Evolutionary conservation across 2,888 invertebrate species (phyloP).

Genomic region (Lepidocyrtinus sp.): DNA sequence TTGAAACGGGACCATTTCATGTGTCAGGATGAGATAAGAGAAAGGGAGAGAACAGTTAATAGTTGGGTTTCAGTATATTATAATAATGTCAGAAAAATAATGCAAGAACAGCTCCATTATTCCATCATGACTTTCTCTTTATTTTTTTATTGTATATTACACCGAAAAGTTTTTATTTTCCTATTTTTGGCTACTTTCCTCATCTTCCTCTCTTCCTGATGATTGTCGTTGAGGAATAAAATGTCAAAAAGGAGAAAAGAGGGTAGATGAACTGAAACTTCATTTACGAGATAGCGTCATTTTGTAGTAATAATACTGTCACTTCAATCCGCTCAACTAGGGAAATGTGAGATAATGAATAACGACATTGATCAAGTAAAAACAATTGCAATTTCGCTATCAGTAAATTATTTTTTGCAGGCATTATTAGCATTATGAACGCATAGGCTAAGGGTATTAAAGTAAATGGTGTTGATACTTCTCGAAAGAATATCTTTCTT

Average conservation of each 20-base stretch:
- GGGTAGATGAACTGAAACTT: neutral
- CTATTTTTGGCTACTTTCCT: conserved; percentile 32
- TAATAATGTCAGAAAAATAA: conserved; percentile 65
- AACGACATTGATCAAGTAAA: too few species aligned
- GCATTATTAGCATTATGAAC: too few species aligned
- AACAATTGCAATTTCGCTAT: too few species aligned
- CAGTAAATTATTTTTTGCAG: too few species aligned
- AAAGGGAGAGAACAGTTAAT: conserved; percentile 37
- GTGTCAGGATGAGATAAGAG: conserved; percentile 56
- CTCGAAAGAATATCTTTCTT: too few species aligned
- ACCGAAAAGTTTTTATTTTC: conserved; percentile 14
- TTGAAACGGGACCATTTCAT: conserved; percentile 25
- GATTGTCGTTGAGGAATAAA: neutral
- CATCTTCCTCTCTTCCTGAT: conserved; percentile 42
- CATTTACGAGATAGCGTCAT: neutral
- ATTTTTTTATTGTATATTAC: conserved; percentile 10
- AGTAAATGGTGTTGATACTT: too few species aligned
- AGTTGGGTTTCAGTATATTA: conserved; percentile 56
- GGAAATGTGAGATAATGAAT: neutral
- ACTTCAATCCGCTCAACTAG: neutral
- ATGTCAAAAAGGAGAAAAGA: neutral
- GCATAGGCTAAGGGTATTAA: too few species aligned
- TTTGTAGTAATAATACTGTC: neutral
- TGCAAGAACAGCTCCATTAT: conserved; percentile 54
- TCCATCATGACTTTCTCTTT: conserved; percentile 32